Evolutionary conservation across 2,888 invertebrate genomes (phyloP).

Genomic region (Fabriciana adippe): DNA sequence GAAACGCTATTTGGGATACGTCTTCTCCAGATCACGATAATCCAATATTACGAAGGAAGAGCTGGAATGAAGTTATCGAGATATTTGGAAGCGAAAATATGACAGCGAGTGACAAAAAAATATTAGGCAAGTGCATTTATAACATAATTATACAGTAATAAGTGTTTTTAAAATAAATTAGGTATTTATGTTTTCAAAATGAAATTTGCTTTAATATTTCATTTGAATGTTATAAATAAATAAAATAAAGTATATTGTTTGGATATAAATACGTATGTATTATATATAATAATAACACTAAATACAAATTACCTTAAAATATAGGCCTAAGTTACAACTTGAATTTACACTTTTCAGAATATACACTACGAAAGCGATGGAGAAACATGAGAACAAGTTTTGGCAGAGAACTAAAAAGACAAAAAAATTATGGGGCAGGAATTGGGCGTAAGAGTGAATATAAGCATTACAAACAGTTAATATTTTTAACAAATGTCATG

Average conservation of each 20-base stretch:
- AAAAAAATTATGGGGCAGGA: conserved; percentile 37
- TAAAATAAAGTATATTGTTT: too few species aligned
- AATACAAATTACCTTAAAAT: neutral
- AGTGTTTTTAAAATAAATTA: too few species aligned
- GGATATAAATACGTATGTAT: too few species aligned
- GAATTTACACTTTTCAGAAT: conserved; percentile 26
- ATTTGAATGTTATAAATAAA: too few species aligned
- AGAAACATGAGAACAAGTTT: conserved; percentile 43
- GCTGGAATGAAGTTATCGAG: conserved; percentile 35
- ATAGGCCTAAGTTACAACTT: neutral
- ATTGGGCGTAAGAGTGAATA: conserved; percentile 29
- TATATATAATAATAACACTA: neutral
- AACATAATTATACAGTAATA: too few species aligned
- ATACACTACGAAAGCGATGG: conserved; percentile 43
- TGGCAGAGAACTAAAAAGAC: conserved; percentile 40
- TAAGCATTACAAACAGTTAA: conserved; percentile 26
- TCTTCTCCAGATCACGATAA: conserved; percentile 16
- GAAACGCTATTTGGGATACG: conserved; percentile 33
- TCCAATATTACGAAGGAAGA: conserved; percentile 27
- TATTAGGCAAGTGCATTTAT: conserved; percentile 23
- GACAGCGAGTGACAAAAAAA: conserved; percentile 26
- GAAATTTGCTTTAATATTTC: too few species aligned
- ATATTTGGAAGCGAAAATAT: conserved; percentile 30
- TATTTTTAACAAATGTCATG: conserved; percentile 26
- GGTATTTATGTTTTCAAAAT: too few species aligned